Base-by-base conservation (phyloP, 2,113 vertebrate genomes). In the Empidonax alnorum region DNA sequence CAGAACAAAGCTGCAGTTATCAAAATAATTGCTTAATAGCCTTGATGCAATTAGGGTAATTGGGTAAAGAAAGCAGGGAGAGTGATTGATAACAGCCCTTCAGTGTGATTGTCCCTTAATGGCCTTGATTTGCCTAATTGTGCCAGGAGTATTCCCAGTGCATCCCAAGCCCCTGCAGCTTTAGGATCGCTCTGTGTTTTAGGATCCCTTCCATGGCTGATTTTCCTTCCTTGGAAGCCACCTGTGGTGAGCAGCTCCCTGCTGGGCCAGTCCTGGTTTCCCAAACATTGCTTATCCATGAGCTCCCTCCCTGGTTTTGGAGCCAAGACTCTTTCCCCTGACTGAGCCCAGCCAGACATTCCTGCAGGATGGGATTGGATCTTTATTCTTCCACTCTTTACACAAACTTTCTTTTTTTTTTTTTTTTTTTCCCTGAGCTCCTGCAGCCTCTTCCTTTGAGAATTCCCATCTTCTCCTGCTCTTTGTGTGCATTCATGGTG, bases 211-310 rank as follows among this genome's bases (percentile, higher is more conserved):
- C 65, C n/a, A 0, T 0, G 10, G 24, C 31, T 4, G 6, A 35
- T 84, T 90, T 76, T 20, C 46, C 28, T 12, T 35, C 0, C 58
- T 73, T 0, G 0, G 58, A 12, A 73, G 23, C 35, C 2, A 0
- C 42, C 13, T 0, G 0, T 3, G 0, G 42, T n/a, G 23, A 5
- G 39, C 39, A 2, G 23, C 21, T 84, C 61, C 46, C 33, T 5
- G 10, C 69, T 59, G 24, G 42, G 61, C 74, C 37, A 0, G 2
- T 35, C 5, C 7, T 72, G 2, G 5, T 12, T 22, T 25, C 63
- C 58, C 37, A 0, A 14, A n/a, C 9, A 2, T 11, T 11, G 20
- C 28, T 5, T 20, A 22, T 41, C 31, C 11, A 0, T 17, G 2
- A 50, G 84, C 68, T 81, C 31, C 30, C 5, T 0, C 42, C 37